phyloP scores from a whole-genome alignment of 2,113 vertebrate species.

The Tragelaphus scriptus region DNA sequence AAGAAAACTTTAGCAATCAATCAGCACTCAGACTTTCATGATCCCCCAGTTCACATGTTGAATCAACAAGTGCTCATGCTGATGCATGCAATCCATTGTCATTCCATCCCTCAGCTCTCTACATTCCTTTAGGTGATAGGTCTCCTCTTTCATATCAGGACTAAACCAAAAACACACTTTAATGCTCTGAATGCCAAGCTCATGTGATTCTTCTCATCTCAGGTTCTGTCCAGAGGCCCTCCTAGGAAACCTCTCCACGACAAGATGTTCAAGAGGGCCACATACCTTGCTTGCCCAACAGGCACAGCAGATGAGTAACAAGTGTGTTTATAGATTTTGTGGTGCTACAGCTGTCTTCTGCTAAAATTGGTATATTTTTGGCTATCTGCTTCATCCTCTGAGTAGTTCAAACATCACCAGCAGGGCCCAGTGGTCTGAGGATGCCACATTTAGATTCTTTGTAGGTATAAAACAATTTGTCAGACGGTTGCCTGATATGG shows the following conservation, averaged over 20 bases:
- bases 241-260: conserved; percentile 59
- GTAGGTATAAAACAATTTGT: not conserved
- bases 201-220: not conserved
- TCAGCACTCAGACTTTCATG: not conserved
- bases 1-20: not conserved
- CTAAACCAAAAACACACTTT: not conserved
- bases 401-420: conserved; percentile 49
- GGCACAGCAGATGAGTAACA: conserved; percentile 62
- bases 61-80: conserved; percentile 24
- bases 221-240: conserved; percentile 61
- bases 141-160: conserved; percentile 10
- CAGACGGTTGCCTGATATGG: not conserved
- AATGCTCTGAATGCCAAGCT: conserved; percentile 10
- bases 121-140: not conserved
- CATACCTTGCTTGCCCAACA: conserved; percentile 38
- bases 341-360: conserved; percentile 69
- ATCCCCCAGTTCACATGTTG: not conserved
- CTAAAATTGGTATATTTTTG: conserved; percentile 73
- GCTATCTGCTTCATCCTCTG: conserved; percentile 63
- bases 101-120: not conserved
- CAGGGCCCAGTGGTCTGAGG: not conserved
- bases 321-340: conserved; percentile 62
- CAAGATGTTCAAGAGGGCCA: conserved; percentile 60
- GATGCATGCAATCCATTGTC: not conserved
- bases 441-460: not conserved